phyloP scores from a whole-genome alignment of 2,797 vertebrate genomes.

The Pelobates cultripes region DNA sequence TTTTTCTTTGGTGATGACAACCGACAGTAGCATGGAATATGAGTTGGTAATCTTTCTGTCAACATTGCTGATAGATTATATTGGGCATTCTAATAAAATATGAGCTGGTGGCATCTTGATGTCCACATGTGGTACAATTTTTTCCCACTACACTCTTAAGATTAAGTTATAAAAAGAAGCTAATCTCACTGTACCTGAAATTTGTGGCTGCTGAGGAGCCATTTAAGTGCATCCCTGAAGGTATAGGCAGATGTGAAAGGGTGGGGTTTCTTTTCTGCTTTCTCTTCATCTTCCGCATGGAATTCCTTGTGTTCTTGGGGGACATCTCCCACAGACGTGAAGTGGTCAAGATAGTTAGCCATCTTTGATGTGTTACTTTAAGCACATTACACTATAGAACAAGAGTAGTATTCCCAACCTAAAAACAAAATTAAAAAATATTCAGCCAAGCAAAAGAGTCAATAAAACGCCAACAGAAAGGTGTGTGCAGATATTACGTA shows the following conservation, averaged over 20 bases:
- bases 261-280: slow-evolving; percentile 12
- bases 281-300: slow-evolving; percentile 71
- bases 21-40: too few species aligned
- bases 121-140: too few species aligned
- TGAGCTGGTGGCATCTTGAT: too few species aligned
- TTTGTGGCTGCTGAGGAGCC: slow-evolving; percentile 80
- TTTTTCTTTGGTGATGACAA: too few species aligned
- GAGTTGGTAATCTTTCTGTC: too few species aligned
- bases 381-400: slow-evolving; percentile 48
- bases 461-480: too few species aligned
- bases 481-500: too few species aligned
- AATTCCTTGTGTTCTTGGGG: slow-evolving; percentile 69
- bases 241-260: slow-evolving; percentile 32
- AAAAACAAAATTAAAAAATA: neutral
- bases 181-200: slow-evolving; percentile 82
- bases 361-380: slow-evolving; percentile 68
- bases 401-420: neutral
- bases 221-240: slow-evolving; percentile 79
- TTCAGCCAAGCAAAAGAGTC: too few species aligned
- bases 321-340: slow-evolving; percentile 86
- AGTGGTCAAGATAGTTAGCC: slow-evolving; percentile 86
- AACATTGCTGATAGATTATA: too few species aligned
- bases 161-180: too few species aligned
- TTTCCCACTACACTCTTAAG: too few species aligned
- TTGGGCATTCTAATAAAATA: too few species aligned